Evolutionary conservation across 1,140 invertebrate genomes (phyloP).

Genomic region (Eupeodes corollae): DNA sequence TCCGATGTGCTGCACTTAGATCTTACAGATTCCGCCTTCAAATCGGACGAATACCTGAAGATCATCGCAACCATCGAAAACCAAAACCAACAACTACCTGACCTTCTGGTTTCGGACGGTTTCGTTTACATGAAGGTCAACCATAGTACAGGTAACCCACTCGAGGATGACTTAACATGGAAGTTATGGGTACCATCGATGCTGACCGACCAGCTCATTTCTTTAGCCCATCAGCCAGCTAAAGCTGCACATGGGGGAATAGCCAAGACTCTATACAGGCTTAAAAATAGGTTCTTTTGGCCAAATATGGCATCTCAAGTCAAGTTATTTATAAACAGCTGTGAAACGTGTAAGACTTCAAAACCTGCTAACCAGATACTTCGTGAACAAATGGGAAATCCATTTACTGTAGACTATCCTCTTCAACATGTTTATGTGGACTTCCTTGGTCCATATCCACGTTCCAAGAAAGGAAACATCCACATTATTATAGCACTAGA

Average conservation of each 20-base stretch:
- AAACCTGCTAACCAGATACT: neutral
- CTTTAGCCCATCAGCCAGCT: too few relatives aligned
- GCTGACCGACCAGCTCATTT: neutral
- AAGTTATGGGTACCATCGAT: constrained; percentile 1
- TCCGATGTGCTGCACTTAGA: neutral
- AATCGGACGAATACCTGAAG: neutral
- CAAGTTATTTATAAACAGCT: neutral
- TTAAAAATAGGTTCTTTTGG: constrained; percentile 3
- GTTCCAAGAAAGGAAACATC: constrained; percentile 2
- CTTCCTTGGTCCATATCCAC: too few relatives aligned
- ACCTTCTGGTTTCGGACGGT: too few relatives aligned
- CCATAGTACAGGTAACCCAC: too few relatives aligned
- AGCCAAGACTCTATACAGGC: neutral
- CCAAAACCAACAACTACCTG: too few relatives aligned
- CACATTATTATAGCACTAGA: neutral
- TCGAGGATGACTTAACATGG: neutral
- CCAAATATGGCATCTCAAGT: neutral
- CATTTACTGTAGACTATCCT: neutral
- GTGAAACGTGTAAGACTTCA: constrained; percentile 2
- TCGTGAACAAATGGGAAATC: neutral
- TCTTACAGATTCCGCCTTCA: neutral
- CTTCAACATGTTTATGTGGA: too few relatives aligned
- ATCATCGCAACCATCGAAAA: neutral
- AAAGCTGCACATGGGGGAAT: neutral
- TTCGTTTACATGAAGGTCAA: too few relatives aligned